Evolutionary conservation across 2,888 invertebrate genomes (phyloP).

Genomic region (Hesperia comma): DNA sequence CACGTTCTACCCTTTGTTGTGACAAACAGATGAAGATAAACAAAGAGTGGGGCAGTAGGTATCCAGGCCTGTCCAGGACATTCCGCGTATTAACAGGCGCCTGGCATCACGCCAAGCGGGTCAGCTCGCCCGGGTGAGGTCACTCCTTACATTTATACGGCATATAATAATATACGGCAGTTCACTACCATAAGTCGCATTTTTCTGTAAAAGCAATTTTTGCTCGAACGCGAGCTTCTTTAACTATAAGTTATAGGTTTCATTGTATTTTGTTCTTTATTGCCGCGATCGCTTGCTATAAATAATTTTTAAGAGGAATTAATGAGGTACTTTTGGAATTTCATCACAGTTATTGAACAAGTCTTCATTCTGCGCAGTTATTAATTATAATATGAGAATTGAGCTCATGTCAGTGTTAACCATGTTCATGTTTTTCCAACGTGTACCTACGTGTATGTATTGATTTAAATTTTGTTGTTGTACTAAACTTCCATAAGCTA

Average conservation of each 20-base stretch:
- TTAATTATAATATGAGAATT: too few species aligned
- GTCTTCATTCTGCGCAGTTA: too few species aligned
- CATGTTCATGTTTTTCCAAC: too few species aligned
- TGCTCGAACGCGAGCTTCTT: conserved; percentile 1
- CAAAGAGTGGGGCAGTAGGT: conserved; percentile 10
- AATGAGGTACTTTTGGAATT: too few species aligned
- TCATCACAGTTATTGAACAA: too few species aligned
- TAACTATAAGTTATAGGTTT: conserved; percentile 1
- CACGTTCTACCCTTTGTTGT: background rate
- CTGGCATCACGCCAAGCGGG: conserved; percentile 49
- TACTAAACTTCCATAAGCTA: too few species aligned
- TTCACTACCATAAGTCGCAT: conserved; percentile 9
- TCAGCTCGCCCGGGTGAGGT: conserved; percentile 32
- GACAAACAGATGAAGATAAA: conserved; percentile 11
- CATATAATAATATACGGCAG: conserved; percentile 19
- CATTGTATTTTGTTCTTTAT: conserved; percentile 5
- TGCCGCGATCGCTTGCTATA: background rate
- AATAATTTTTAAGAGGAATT: too few species aligned
- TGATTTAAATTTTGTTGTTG: too few species aligned
- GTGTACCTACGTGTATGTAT: too few species aligned
- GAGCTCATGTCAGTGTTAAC: too few species aligned
- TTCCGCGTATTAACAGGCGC: conserved; percentile 49
- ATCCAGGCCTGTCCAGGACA: conserved; percentile 34
- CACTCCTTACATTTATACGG: conserved; percentile 26
- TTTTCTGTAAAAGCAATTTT: conserved; percentile 12